phyloP scores from a whole-genome alignment of 1,140 invertebrate genomes.

The Matsumurasca onukii region DNA sequence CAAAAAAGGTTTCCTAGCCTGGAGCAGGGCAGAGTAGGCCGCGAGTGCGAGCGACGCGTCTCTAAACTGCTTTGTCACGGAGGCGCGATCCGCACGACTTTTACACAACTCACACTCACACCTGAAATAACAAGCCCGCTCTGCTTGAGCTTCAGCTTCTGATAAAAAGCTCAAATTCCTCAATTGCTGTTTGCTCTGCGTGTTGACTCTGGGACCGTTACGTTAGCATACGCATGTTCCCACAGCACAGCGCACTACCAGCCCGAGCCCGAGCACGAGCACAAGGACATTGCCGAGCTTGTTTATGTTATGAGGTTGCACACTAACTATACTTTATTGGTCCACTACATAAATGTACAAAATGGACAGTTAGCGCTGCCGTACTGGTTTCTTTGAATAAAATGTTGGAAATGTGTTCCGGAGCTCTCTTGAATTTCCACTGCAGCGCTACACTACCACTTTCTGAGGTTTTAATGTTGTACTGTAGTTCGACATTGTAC shows the following conservation, averaged over 20 bases:
- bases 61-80: not conserved
- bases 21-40: not conserved
- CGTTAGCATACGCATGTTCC: not conserved
- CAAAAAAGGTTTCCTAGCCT: not conserved
- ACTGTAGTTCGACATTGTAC: no score
- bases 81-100: not conserved
- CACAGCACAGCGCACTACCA: not conserved
- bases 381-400: no score
- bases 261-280: no score
- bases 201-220: conserved; percentile 6
- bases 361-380: no score
- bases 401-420: no score
- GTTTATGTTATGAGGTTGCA: no score
- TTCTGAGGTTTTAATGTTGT: no score
- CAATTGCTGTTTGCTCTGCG: conserved; percentile 14
- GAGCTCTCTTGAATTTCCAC: no score
- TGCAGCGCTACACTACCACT: no score
- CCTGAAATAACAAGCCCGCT: conserved; percentile 28
- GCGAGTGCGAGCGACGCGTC: not conserved
- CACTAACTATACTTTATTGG: no score
- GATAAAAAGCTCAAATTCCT: conserved; percentile 25
- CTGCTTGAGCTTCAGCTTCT: conserved; percentile 1
- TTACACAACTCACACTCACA: not conserved
- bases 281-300: no score
- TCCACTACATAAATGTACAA: no score